phyloP scores from a whole-genome alignment of 1,140 invertebrate species.

The Cherax quadricarinatus region DNA sequence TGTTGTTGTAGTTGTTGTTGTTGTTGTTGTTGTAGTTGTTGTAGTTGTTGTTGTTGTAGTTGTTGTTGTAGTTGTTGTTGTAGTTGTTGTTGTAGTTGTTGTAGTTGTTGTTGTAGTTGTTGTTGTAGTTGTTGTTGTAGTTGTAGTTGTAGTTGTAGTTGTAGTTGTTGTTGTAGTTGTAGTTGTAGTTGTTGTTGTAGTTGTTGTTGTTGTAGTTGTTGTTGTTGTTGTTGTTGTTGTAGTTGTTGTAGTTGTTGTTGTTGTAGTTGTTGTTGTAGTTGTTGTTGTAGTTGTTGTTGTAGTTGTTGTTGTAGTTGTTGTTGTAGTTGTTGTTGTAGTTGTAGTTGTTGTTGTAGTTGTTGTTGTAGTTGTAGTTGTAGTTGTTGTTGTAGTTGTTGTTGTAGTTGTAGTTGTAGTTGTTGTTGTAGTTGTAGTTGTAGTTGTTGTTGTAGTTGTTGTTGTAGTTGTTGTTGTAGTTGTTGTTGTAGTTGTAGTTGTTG shows the following conservation, averaged over 20 bases:
- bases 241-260: constrained; percentile 2
- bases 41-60: constrained; percentile 2
- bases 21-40: constrained; percentile 7
- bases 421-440: background rate
- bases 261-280: constrained; percentile 2
- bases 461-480: constrained; percentile 2
- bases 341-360: constrained; percentile 2
- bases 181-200: background rate
- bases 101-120: constrained; percentile 2
- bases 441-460: constrained; percentile 7
- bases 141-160: background rate
- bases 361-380: background rate
- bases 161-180: constrained; percentile 2
- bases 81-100: constrained; percentile 2
- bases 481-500: constrained; percentile 2
- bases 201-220: constrained; percentile 7
- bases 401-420: background rate
- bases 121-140: constrained; percentile 2
- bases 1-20: constrained; percentile 6
- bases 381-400: constrained; percentile 7
- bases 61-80: constrained; percentile 6
- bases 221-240: constrained; percentile 11
- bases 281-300: constrained; percentile 6
- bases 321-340: constrained; percentile 2
- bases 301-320: constrained; percentile 2